Evolutionary conservation across 2,888 invertebrate species (phyloP).

Genomic region (Lapara coniferarum): DNA sequence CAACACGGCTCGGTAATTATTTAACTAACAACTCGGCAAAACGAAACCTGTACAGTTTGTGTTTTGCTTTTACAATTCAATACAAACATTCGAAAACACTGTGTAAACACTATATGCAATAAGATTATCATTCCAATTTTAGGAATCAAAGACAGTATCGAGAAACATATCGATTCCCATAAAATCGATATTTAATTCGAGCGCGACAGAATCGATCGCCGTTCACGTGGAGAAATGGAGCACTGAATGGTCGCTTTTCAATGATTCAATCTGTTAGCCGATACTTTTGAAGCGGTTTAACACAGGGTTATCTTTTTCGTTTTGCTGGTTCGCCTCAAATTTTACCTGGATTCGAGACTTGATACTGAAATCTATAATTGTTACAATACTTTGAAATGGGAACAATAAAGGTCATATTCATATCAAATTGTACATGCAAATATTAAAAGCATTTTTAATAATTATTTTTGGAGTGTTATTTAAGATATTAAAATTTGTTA

Average conservation of each 20-base stretch:
- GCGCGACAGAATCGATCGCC: not conserved
- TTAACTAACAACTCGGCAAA: constrained; percentile 5
- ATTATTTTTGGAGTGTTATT: not conserved
- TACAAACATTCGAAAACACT: not conserved
- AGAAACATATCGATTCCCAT: not conserved
- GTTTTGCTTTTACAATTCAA: not conserved
- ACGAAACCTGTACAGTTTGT: not conserved
- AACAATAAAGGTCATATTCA: not conserved
- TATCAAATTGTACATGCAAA: not conserved
- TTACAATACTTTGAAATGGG: not conserved
- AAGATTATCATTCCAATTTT: not conserved
- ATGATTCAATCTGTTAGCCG: not conserved
- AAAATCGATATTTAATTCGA: not conserved
- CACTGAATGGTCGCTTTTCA: not conserved
- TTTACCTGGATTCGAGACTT: not conserved
- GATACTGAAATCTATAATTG: not conserved
- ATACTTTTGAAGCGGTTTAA: not conserved
- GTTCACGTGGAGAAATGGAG: not conserved
- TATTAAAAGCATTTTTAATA: not conserved
- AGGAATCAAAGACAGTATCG: not conserved
- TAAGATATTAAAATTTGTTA: not conserved
- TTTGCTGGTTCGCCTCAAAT: not conserved
- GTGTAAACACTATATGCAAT: not conserved
- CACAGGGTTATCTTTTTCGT: not conserved
- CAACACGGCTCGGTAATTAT: constrained; percentile 11